These are phyloP conservation scores for Drosophila dives DNA, from an alignment of 2,888 invertebrate genomes.

Conservation along the genomic window DNA sequence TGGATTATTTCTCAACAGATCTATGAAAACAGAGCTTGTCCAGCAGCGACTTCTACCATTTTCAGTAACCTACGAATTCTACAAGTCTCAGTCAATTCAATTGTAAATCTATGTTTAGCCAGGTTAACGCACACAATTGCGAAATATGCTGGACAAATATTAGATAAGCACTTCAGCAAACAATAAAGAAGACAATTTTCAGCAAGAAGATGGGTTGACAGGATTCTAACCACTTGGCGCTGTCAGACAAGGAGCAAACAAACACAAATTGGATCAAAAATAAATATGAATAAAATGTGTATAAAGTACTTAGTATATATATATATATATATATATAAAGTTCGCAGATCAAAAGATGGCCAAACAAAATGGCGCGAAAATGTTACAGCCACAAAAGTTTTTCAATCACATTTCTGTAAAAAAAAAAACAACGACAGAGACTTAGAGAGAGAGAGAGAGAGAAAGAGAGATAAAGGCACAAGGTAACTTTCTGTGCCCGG, in stretches of 20 bases:
- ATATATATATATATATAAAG: slow-evolving; percentile 25
- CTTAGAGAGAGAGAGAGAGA: background rate
- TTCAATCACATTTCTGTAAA: slow-evolving; percentile 66
- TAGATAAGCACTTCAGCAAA: slow-evolving; percentile 42
- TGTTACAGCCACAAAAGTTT: slow-evolving; percentile 65
- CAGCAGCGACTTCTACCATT: no score
- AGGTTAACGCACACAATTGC: slow-evolving; percentile 14
- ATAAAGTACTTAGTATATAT: background rate
- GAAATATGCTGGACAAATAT: slow-evolving; percentile 48
- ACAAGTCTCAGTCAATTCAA: background rate
- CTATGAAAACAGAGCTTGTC: background rate
- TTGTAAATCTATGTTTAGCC: slow-evolving; percentile 27
- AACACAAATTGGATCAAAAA: slow-evolving; percentile 49
- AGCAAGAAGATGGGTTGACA: background rate
- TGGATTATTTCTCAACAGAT: background rate
- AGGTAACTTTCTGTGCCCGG: slow-evolving; percentile 22
- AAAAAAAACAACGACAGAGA: background rate
- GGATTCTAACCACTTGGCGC: background rate
- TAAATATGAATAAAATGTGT: slow-evolving; percentile 45
- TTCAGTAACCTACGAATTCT: no score
- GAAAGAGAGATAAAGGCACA: background rate
- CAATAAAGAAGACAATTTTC: slow-evolving; percentile 24
- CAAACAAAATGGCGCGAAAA: slow-evolving; percentile 68
- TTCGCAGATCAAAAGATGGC: slow-evolving; percentile 61
- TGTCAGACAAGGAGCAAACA: slow-evolving; percentile 42